Evolutionary conservation across 2,113 vertebrate species (phyloP), one percentile per base, ranked within the genome.

Genomic region (Scomber scombrus): DNA sequence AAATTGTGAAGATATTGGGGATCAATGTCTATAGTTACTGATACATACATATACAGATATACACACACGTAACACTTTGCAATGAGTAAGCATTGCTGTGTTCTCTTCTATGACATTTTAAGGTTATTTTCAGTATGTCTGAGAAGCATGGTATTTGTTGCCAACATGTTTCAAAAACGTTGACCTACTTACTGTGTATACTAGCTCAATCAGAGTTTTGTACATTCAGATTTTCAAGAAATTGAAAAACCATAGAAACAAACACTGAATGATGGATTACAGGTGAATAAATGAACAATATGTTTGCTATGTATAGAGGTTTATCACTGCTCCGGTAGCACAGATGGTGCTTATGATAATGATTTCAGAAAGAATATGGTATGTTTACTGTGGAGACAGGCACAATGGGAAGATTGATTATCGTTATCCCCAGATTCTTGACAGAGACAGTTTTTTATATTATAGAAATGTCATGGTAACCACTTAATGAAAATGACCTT

Each of bases 101-200:
- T 13, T 64, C 3, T 47, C 58, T 13, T 50, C 12, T 65, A 55
- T 16, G 3, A 43, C 16, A 66, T 58, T 60, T 70, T 9, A 70
- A 68, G 40, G 78, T 82, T 68, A 60, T 75, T 71, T 69, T 79
- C 19, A 54, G 26, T 58, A 23, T 10, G 62, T 71, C 5, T 16
- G 21, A 15, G 15, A 49, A 43, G 3, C 15, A 11, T 49, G 31
- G 45, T 67, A n/a, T 50, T 76, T 68, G 40, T 47, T 0, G 13
- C 12, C 23, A 51, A 18, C 29, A 18, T 46, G 12, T 55, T 71
- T 49, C 10, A 69, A 12, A 62, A 23, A 67, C 26, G 55, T n/a
- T 84, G 65, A 75, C 52, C 71, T 65, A 85, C 34, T 84, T 78
- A 31, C 31, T 2, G 11, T 40, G 34, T 40, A 40, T 10, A 40